A percentile compares a stretch with the other conserved stretches of the same genome.
Evolutionary conservation across 2,113 vertebrate genomes (phyloP).

Genomic region (Anguilla rostrata): DNA sequence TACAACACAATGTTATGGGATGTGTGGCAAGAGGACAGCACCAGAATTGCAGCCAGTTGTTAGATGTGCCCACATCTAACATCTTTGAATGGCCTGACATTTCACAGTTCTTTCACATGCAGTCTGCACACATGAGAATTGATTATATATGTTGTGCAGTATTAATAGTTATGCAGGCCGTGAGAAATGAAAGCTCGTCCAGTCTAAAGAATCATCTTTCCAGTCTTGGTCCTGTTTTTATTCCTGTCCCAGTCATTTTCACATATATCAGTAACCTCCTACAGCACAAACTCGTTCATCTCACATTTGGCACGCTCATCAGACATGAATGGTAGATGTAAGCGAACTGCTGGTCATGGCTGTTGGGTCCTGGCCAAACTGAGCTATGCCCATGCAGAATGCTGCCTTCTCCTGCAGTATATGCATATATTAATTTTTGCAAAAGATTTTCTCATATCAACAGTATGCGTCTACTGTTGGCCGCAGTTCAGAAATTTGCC

Average conservation of each 20-base stretch:
- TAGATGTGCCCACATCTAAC: background rate
- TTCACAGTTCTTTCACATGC: background rate
- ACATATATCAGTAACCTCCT: background rate
- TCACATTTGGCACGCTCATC: background rate
- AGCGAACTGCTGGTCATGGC: background rate
- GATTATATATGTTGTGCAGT: background rate
- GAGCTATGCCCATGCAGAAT: background rate
- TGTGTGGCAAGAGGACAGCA: too few species aligned
- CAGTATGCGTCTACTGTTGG: background rate
- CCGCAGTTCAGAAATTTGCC: background rate
- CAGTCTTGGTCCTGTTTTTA: background rate
- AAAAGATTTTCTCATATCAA: background rate
- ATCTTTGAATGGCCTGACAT: background rate
- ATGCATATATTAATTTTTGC: background rate
- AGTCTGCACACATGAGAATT: background rate
- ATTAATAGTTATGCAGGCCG: background rate
- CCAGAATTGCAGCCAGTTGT: background rate
- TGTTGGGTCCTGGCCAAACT: background rate
- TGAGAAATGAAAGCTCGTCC: too few species aligned
- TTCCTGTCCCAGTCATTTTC: background rate
- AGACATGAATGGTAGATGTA: background rate
- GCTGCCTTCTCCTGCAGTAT: background rate
- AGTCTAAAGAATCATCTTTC: background rate
- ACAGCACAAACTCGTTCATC: background rate
- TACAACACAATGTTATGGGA: too few species aligned